Evolutionary conservation across 1,140 invertebrate genomes (phyloP).

Genomic region (Heliconius hermathena): DNA sequence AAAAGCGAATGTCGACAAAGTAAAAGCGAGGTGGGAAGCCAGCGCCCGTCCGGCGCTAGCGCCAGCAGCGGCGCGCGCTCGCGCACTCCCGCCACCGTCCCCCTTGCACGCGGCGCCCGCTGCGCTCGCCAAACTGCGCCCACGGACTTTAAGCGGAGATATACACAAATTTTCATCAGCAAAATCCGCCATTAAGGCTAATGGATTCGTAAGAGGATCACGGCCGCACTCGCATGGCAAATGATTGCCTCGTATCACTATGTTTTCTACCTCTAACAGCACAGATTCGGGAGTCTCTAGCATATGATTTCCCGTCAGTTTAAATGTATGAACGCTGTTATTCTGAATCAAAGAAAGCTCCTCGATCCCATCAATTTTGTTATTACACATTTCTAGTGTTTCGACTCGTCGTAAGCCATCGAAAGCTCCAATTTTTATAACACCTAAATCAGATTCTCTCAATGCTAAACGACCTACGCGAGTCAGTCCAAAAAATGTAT

Average conservation of each 20-base stretch:
- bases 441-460: slow-evolving; percentile 90
- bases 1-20: slow-evolving; percentile 58
- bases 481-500: slow-evolving; percentile 89
- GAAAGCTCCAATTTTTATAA: slow-evolving; percentile 87
- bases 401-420: slow-evolving; percentile 86
- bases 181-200: slow-evolving; percentile 88
- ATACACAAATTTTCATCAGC: slow-evolving; percentile 91
- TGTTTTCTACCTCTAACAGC: slow-evolving; percentile 85
- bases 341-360: slow-evolving; percentile 86
- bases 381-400: slow-evolving; percentile 88
- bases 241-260: slow-evolving; percentile 88
- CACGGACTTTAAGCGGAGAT: slow-evolving; percentile 90
- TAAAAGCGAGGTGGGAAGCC: slow-evolving; percentile 52
- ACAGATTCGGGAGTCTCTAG: slow-evolving; percentile 87
- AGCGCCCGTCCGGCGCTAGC: slow-evolving; percentile 49
- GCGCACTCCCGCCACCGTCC: slow-evolving; percentile 66
- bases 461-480: slow-evolving; percentile 88
- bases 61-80: slow-evolving; percentile 65
- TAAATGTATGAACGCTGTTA: slow-evolving; percentile 86
- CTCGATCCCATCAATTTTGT: slow-evolving; percentile 91
- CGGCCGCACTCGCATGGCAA: slow-evolving; percentile 93
- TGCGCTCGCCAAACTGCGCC: slow-evolving; percentile 86
- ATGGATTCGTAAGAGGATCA: slow-evolving; percentile 87
- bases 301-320: slow-evolving; percentile 91
- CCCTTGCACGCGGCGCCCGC: slow-evolving; percentile 84